Conservation (phyloP, 2,888 invertebrate genomes). For the Gryllus longicercus region DNA sequence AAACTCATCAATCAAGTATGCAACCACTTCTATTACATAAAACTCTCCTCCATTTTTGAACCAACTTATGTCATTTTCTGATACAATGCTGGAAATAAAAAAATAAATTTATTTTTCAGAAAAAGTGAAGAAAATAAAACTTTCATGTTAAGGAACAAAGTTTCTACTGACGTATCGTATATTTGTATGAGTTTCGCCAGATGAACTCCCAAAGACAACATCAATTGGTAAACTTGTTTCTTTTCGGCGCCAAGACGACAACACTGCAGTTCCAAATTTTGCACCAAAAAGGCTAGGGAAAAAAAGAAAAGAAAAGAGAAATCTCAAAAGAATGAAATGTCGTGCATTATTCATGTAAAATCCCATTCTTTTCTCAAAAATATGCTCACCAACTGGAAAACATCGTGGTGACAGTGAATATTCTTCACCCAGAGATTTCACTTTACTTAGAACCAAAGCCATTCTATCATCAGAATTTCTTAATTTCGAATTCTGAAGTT, state of each 20-base stretch:
- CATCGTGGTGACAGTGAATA: constrained; percentile 80
- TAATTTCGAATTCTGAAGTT: constrained; percentile 40
- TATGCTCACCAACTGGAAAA: constrained; percentile 75
- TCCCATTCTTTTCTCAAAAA: no score
- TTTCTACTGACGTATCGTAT: constrained; percentile 66
- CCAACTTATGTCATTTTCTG: constrained; percentile 83
- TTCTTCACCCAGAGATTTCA: constrained; percentile 70
- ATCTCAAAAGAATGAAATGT: neutral
- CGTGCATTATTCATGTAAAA: no score
- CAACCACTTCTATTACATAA: constrained; percentile 76
- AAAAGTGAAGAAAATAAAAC: neutral
- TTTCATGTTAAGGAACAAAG: neutral
- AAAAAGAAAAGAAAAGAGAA: constrained; percentile 40
- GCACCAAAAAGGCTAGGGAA: constrained; percentile 66
- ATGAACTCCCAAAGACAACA: constrained; percentile 73
- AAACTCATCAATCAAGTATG: constrained; percentile 67
- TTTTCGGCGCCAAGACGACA: constrained; percentile 69
- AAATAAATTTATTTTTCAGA: neutral
- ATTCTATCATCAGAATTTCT: constrained; percentile 58
- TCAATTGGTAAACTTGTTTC: constrained; percentile 70
- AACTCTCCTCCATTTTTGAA: constrained; percentile 78
- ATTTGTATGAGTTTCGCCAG: constrained; percentile 74
- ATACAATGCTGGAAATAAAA: constrained; percentile 59
- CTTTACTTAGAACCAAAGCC: constrained; percentile 68
- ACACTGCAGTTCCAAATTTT: constrained; percentile 72